Evolutionary conservation across 2,888 invertebrate genomes (phyloP), one percentile per base, ranked within the genome.

Genomic region (Marasmarcha lunaedactyla): DNA sequence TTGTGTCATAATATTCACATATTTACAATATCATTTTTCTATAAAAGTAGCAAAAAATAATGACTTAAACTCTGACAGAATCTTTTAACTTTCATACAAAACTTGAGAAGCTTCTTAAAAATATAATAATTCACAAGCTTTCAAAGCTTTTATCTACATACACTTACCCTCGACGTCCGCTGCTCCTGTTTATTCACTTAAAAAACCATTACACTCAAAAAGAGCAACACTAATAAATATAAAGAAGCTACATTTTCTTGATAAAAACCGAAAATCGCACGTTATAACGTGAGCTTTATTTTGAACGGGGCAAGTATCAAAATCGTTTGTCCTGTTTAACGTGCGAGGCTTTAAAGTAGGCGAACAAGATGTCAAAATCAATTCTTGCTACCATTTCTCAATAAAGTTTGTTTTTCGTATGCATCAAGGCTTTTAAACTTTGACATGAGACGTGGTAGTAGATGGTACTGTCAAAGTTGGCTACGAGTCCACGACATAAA

Each of bases 161-260:
- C 36, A 12, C 30, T 30, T 30, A 11, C 30, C 30, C 30, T 11
- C n/a, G 7, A 20, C 20, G 30, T 6, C 14, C 20, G 15, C 36
- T 20, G 7, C 59, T 63, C 60, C 68, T 72, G 65, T 66, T 76
- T 71, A 77, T 76, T 74, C 73, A 76, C 73, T 78, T 78, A 77
- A 77, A 77, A 78, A 73, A 70, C 77, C 79, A 79, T 79, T 77
- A 78, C 70, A 71, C 63, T 57, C 60, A 71, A 71, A 76, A 72
- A 74, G 61, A 71, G 58, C 70, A 71, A 69, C 59, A 57, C 70
- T 74, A 71, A 77, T 76, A 77, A 74, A 78, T 71, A 71, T 70
- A 62, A 68, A 63, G 59, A 63, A 61, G 60, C 61, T 58, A 56
- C 56, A 50, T 56, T 65, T 63, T 57, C 61, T 59, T 55, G 52